Base-by-base conservation (phyloP, 2,888 invertebrate genomes). In the Drosophila greeni region DNA sequence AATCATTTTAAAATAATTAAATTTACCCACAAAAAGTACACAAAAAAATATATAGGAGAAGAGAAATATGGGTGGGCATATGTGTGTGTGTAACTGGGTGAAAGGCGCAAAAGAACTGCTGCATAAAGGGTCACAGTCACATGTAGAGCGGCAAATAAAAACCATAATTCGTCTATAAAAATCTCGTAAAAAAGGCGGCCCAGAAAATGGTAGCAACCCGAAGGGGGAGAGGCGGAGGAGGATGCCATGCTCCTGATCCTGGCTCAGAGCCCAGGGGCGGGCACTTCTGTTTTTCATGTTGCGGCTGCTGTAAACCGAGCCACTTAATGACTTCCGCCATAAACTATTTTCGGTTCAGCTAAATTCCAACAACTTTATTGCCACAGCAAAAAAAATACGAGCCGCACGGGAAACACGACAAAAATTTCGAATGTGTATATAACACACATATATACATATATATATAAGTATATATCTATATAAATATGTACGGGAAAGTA, bases 281-380 rank as follows among this genome's bases (percentile, higher is more conserved):
- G 76, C 82, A 82, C 79, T 81, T 77, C 79, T 80, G 80, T 81
- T 79, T 81, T 80, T 80, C 82, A 82, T 78, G 82, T 82, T 81
- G 81, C 82, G 82, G 82, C 79, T 81, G 82, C 81, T 81, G 79
- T 82, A 82, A 82, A 81, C 81, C 79, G 75, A 81, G 81, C 82
- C 81, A 82, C 82, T 80, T 82, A 82, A 82, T 82, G 82, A 82
- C 82, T 81, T 82, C 82, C 81, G 79, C 81, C 79, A 82, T 82
- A 82, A 82, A 82, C 82, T 82, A 82, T 82, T 82, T 82, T 82
- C 79, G 79, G 79, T 82, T 81, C 79, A 81, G 79, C 82, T 79
- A 81, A 82, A 82, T 82, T 82, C 82, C 81, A 82, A 82, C 81
- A 79, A 82, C 82, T 82, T 82, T 82, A 82, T 82, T 81, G 82